Evolutionary conservation across 2,888 invertebrate genomes (phyloP).

Genomic region (Poecilobothrus nobilitatus): DNA sequence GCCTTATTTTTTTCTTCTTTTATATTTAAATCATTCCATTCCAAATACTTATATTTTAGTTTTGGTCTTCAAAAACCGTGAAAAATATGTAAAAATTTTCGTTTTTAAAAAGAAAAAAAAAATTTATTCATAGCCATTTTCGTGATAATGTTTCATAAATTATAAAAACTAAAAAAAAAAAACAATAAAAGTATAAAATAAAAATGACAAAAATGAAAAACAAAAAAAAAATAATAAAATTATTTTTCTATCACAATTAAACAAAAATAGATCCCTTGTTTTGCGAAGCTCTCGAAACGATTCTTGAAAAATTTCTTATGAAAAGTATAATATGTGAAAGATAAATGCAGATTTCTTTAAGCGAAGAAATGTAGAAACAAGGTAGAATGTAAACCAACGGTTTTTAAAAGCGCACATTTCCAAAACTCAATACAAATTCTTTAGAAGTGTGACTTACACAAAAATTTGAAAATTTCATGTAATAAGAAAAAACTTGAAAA

Average conservation of each 20-base stretch:
- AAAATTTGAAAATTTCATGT: no score
- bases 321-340: no score
- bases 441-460: no score
- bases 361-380: no score
- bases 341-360: no score
- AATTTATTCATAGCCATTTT: not conserved
- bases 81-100: not conserved
- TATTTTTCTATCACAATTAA: no score
- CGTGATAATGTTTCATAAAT: slow-evolving; percentile 1
- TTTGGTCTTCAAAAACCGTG: not conserved
- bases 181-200: not conserved
- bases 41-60: not conserved
- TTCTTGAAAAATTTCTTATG: no score
- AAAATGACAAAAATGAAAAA: not conserved
- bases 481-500: no score
- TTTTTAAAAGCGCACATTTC: no score
- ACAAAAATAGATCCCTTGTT: not conserved
- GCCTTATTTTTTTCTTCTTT: not conserved
- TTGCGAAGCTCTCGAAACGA: not conserved
- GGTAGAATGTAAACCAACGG: no score
- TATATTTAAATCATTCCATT: not conserved
- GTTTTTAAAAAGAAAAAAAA: not conserved
- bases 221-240: not conserved
- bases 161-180: not conserved
- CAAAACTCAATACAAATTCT: no score